Conservation (phyloP, 1,140 invertebrate genomes). For the Homarus americanus region DNA sequence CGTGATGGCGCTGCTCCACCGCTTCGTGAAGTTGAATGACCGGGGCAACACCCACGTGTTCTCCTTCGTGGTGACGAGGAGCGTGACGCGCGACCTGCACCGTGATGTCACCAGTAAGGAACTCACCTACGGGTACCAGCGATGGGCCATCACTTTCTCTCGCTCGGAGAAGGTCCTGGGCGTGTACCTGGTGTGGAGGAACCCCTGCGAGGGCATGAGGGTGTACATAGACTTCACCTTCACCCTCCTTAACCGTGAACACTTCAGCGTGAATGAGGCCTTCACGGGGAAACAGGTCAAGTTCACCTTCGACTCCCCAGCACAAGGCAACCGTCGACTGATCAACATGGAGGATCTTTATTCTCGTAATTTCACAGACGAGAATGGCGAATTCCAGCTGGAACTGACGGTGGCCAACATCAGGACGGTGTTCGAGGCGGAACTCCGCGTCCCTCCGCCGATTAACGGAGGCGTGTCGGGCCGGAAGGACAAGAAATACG, state of each 20-base stretch:
- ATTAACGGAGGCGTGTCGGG: conserved; percentile 74
- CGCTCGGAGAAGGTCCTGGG: conserved; percentile 89
- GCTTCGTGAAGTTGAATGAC: conserved; percentile 90
- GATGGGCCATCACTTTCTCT: conserved; percentile 92
- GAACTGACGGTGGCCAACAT: conserved; percentile 89
- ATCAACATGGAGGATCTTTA: conserved; percentile 88
- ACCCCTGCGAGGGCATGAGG: conserved; percentile 85
- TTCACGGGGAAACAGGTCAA: conserved; percentile 89
- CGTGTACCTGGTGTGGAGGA: conserved; percentile 88
- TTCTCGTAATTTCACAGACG: conserved; percentile 87
- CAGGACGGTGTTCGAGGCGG: conserved; percentile 87
- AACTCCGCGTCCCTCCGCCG: conserved; percentile 82
- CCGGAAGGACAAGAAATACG: conserved; percentile 76
- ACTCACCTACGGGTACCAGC: conserved; percentile 90
- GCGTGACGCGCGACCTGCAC: conserved; percentile 88
- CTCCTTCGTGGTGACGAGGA: conserved; percentile 89
- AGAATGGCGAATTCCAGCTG: conserved; percentile 90
- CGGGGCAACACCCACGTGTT: conserved; percentile 90
- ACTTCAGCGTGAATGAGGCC: conserved; percentile 90
- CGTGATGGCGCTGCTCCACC: conserved; percentile 89
- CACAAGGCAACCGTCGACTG: conserved; percentile 88
- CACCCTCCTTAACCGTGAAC: conserved; percentile 90
- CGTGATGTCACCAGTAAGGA: conserved; percentile 91
- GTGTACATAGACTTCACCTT: conserved; percentile 91
- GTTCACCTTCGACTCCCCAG: conserved; percentile 87